These are phyloP conservation scores for Channa striata DNA, from an alignment of 2,797 vertebrate species.

Conservation along the genomic window DNA sequence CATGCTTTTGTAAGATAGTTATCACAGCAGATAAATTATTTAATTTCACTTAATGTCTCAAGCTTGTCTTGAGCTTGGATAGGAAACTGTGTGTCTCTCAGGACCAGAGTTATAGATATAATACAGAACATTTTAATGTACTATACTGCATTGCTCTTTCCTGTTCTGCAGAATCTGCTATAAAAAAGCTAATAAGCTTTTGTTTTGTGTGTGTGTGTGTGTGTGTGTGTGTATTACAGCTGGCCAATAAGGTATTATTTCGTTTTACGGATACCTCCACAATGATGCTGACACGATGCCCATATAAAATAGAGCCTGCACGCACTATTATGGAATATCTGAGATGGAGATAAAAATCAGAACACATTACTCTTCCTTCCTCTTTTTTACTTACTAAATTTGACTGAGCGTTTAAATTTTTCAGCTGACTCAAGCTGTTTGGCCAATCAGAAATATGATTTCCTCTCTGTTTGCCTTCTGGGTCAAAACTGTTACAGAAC, in stretches of 20 bases:
- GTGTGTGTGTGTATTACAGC: neutral
- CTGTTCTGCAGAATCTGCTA: neutral
- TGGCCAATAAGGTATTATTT: slow-evolving; percentile 9
- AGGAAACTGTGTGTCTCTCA: slow-evolving; percentile 40
- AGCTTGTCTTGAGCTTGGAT: slow-evolving; percentile 26
- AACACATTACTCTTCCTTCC: slow-evolving; percentile 11
- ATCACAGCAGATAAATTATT: slow-evolving; percentile 47
- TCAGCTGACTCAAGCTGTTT: slow-evolving; percentile 50
- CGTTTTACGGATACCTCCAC: neutral
- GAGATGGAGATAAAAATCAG: slow-evolving; percentile 21
- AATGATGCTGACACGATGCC: slow-evolving; percentile 15
- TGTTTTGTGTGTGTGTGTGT: neutral
- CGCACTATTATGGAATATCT: slow-evolving; percentile 9
- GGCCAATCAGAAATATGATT: slow-evolving; percentile 1
- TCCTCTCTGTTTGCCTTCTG: slow-evolving; percentile 28
- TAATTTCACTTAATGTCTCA: slow-evolving; percentile 54
- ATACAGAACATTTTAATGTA: slow-evolving; percentile 22
- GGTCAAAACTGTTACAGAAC: neutral
- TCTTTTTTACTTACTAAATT: slow-evolving; percentile 29
- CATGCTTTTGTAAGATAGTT: slow-evolving; percentile 38
- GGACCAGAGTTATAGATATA: slow-evolving; percentile 40
- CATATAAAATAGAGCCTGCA: slow-evolving; percentile 12
- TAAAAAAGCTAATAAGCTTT: slow-evolving; percentile 19
- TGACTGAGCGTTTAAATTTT: slow-evolving; percentile 26
- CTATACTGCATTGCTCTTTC: slow-evolving; percentile 26